Evolutionary conservation across 2,888 invertebrate species (phyloP).

Genomic region (Taphrorychus bicolor): DNA sequence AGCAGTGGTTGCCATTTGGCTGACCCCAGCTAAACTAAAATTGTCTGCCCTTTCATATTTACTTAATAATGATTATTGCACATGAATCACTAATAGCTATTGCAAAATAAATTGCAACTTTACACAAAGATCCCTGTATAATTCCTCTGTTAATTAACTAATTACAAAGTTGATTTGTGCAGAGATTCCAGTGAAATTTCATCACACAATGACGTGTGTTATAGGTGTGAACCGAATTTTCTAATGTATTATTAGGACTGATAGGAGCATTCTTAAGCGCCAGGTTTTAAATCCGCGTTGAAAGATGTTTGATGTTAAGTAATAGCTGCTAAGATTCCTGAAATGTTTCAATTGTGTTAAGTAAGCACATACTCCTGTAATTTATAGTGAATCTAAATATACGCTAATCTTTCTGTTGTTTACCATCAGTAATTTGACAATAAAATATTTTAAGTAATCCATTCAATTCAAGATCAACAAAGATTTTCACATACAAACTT

Average conservation of each 20-base stretch:
- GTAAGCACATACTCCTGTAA: background rate
- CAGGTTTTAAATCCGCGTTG: background rate
- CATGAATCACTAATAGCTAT: background rate
- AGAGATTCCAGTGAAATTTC: background rate
- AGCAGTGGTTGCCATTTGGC: constrained; percentile 6
- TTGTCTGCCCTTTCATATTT: constrained; percentile 7
- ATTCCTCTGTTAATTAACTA: background rate
- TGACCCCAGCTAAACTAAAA: constrained; percentile 7
- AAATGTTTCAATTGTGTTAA: background rate
- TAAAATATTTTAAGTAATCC: background rate
- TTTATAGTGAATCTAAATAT: background rate
- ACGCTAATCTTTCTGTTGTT: background rate
- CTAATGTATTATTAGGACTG: background rate
- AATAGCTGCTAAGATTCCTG: background rate
- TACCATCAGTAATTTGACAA: background rate
- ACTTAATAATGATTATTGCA: background rate
- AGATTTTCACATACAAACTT: no score
- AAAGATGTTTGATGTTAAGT: background rate
- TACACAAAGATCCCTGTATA: background rate
- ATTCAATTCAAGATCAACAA: no score
- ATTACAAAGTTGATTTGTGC: background rate
- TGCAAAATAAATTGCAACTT: background rate
- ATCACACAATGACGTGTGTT: no score
- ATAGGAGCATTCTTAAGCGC: background rate
- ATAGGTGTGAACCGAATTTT: background rate